These are phyloP conservation scores for Myrmophylax atrothorax DNA, from an alignment of 2,113 vertebrate genomes.

Conservation along the genomic window DNA sequence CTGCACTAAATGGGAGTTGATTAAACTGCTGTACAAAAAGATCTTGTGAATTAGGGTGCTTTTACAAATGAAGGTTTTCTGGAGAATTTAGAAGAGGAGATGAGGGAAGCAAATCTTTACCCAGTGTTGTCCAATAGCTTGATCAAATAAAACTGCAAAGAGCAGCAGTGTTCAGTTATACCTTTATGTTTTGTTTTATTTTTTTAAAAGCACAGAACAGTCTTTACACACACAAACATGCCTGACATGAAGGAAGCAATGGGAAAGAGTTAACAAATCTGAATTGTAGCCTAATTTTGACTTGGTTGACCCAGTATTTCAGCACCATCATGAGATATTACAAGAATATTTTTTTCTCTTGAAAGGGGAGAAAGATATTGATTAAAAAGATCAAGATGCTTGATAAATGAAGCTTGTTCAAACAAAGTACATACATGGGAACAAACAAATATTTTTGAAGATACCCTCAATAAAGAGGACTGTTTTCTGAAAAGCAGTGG, in stretches of 20 bases:
- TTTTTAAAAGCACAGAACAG: neutral
- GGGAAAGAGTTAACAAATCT: neutral
- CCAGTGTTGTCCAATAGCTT: neutral
- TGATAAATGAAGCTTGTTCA: neutral
- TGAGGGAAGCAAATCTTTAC: neutral
- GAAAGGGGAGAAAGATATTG: neutral
- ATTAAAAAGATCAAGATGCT: neutral
- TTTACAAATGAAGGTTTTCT: neutral
- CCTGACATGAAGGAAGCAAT: neutral
- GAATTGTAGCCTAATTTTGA: neutral
- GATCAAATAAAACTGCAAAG: neutral
- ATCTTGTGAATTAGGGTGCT: neutral
- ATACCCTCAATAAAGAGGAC: neutral
- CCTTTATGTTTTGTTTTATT: neutral
- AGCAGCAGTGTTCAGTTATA: neutral
- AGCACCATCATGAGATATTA: neutral
- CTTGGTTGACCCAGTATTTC: neutral
- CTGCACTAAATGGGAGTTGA: neutral
- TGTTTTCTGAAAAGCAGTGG: neutral
- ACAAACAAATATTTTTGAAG: neutral
- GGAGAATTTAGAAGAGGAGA: neutral
- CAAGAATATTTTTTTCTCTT: neutral
- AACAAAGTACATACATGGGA: neutral
- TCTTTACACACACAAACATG: neutral
- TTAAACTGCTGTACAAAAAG: neutral